Evolutionary conservation across 2,888 invertebrate species (phyloP).

Genomic region (Lycia hirtaria): DNA sequence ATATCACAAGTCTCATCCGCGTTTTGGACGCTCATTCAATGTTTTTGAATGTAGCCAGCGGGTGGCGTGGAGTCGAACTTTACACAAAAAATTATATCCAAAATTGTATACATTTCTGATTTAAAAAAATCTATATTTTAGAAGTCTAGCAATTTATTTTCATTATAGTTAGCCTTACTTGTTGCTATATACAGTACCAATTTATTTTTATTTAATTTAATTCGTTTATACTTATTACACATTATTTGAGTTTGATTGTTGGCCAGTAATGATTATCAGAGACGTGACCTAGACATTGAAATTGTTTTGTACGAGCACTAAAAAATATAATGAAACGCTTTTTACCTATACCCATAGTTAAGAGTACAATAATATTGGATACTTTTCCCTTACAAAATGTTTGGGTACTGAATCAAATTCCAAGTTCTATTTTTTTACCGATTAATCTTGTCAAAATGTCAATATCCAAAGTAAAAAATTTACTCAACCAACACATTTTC

Average conservation of each 20-base stretch:
- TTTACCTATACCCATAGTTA: neutral
- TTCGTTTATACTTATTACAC: too few species aligned
- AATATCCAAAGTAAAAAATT: conserved; percentile 40
- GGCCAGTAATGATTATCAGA: too few species aligned
- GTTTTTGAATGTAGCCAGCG: conserved; percentile 61
- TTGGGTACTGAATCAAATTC: conserved; percentile 11
- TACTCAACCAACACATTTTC: conserved; percentile 1
- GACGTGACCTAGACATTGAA: too few species aligned
- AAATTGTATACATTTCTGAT: neutral
- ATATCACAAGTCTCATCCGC: conserved; percentile 75
- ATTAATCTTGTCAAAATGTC: conserved; percentile 44
- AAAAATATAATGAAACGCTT: neutral
- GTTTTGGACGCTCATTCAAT: conserved; percentile 70
- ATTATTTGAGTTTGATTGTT: too few species aligned
- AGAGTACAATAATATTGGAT: neutral
- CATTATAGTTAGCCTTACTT: too few species aligned
- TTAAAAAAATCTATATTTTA: too few species aligned
- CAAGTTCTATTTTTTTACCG: conserved; percentile 29
- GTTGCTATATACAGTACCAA: too few species aligned
- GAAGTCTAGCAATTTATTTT: too few species aligned
- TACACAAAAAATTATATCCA: neutral
- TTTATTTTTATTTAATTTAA: too few species aligned
- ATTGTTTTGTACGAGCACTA: too few species aligned
- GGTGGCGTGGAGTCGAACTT: conserved; percentile 58
- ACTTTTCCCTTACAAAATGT: neutral